phyloP scores from a whole-genome alignment of 2,888 invertebrate species.

The Hydrotaea cyrtoneurina region DNA sequence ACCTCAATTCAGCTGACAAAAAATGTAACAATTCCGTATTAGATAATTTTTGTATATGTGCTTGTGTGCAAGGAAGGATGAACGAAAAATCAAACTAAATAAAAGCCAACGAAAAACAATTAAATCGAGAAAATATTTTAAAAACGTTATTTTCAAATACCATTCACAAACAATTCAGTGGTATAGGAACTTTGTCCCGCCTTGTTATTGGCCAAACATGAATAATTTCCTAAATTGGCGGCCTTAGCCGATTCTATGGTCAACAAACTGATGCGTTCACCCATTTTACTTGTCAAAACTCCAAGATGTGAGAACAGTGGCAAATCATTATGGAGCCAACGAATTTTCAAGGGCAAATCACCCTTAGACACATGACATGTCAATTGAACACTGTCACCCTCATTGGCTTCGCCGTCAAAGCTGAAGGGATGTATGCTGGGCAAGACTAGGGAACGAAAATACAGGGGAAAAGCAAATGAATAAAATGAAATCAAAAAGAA shows the following conservation, averaged over 20 bases:
- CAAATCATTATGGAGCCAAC: slow-evolving; percentile 83
- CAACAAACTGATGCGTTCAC: slow-evolving; percentile 85
- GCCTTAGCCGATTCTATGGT: slow-evolving; percentile 87
- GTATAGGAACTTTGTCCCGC: slow-evolving; percentile 84
- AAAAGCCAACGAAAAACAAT: slow-evolving; percentile 23
- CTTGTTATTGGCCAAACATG: slow-evolving; percentile 85
- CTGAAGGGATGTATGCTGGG: slow-evolving; percentile 84
- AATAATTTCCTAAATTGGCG: slow-evolving; percentile 86
- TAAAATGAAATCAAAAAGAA: not conserved
- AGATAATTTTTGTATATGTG: not conserved
- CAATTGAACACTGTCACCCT: slow-evolving; percentile 85
- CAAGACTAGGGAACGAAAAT: slow-evolving; percentile 82
- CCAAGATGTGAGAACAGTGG: slow-evolving; percentile 81
- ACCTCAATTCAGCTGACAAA: no score
- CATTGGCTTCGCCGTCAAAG: slow-evolving; percentile 82
- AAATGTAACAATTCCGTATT: no score
- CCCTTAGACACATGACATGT: slow-evolving; percentile 84
- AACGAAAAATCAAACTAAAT: slow-evolving; percentile 10
- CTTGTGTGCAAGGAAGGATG: not conserved
- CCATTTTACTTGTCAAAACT: slow-evolving; percentile 85
- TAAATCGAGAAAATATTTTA: not conserved
- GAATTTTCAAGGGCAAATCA: slow-evolving; percentile 85
- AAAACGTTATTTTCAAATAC: slow-evolving; percentile 77
- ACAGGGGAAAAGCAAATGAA: slow-evolving; percentile 34
- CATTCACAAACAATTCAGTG: slow-evolving; percentile 85